phyloP scores from a whole-genome alignment of 1,140 invertebrate species.

The Caligus rogercresseyi region DNA sequence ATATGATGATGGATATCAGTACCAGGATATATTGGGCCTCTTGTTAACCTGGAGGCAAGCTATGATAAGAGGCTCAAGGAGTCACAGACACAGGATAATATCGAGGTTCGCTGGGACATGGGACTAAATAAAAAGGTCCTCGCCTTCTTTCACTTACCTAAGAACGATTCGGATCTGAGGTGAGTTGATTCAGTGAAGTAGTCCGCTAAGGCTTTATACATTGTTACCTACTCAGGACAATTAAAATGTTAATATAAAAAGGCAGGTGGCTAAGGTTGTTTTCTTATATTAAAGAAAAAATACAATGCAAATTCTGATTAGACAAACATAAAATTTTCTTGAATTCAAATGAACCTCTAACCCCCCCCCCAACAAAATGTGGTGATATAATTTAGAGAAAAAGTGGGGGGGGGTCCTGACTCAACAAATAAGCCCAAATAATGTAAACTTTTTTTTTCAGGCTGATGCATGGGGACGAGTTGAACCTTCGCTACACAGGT shows the following conservation, averaged over 20 bases:
- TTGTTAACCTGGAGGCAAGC: slow-evolving; percentile 93
- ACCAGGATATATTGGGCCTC: slow-evolving; percentile 90
- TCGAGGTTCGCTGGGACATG: slow-evolving; percentile 94
- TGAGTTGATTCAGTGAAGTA: neutral
- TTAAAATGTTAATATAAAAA: neutral
- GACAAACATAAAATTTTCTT: too few relatives aligned
- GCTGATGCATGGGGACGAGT: slow-evolving; percentile 97
- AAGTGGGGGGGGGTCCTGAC: too few relatives aligned
- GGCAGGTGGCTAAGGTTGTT: neutral
- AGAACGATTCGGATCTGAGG: slow-evolving; percentile 57
- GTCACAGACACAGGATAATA: slow-evolving; percentile 94
- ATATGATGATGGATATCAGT: slow-evolving; percentile 82
- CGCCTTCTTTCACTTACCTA: slow-evolving; percentile 91
- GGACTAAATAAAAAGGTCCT: slow-evolving; percentile 95
- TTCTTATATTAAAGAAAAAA: neutral
- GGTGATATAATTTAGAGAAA: too few relatives aligned
- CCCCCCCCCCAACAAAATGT: too few relatives aligned
- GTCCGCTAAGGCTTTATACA: neutral
- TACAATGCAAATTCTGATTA: too few relatives aligned
- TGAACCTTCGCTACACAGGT: slow-evolving; percentile 78
- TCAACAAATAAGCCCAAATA: too few relatives aligned
- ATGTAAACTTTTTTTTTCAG: slow-evolving; percentile 28
- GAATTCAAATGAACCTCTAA: too few relatives aligned
- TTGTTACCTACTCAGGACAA: neutral
- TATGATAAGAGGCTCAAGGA: slow-evolving; percentile 97